phyloP scores from a whole-genome alignment of 2,797 vertebrate genomes.

The Gephyroberyx darwinii region DNA sequence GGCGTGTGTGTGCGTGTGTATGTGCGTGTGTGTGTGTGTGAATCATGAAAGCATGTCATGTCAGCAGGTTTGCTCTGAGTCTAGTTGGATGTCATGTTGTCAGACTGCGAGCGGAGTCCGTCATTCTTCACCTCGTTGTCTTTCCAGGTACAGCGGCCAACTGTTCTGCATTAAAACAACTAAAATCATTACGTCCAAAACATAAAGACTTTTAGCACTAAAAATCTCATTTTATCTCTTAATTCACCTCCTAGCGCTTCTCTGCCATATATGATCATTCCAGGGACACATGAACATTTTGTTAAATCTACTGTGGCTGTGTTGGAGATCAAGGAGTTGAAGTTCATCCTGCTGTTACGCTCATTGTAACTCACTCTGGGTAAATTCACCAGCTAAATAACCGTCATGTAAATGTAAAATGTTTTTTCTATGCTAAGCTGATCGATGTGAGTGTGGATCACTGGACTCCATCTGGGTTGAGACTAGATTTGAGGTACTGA shows the following conservation, averaged over 20 bases:
- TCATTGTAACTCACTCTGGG: no score
- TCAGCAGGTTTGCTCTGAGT: constrained; percentile 26
- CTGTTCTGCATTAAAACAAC: constrained; percentile 3
- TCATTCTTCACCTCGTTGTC: constrained; percentile 44
- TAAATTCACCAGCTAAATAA: no score
- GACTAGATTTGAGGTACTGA: no score
- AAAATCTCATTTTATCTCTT: no score
- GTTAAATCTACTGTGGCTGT: background rate
- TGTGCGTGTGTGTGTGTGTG: background rate
- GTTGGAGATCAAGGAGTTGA: background rate
- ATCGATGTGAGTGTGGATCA: no score
- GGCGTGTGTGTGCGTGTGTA: no score
- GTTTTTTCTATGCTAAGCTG: background rate
- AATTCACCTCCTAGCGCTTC: no score
- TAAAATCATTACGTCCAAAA: background rate
- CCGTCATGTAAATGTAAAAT: background rate
- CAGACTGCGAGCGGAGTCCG: constrained; percentile 38
- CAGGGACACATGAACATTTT: no score
- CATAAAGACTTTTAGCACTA: background rate
- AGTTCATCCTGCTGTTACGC: no score
- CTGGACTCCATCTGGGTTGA: no score
- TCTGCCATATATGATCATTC: no score
- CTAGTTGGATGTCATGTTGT: background rate
- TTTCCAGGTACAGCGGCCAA: constrained; percentile 8
- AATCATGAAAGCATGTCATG: constrained; percentile 7